Evolutionary conservation across 2,113 vertebrate species (phyloP).

Genomic region (Xiphophorus maculatus): DNA sequence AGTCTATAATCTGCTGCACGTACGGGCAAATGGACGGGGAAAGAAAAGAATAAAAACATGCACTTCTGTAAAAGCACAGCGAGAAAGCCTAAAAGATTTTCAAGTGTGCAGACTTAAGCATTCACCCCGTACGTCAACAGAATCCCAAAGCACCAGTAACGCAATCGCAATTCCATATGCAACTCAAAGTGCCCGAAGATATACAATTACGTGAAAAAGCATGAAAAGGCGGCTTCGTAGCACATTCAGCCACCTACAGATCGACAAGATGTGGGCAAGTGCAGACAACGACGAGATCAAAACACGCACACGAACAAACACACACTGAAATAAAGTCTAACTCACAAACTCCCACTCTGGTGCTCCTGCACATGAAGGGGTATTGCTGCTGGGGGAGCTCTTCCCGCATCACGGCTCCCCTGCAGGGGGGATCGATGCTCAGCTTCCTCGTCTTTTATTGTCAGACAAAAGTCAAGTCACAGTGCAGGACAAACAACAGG

Average conservation of each 20-base stretch:
- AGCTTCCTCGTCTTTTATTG: slow-evolving; percentile 25
- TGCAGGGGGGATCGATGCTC: slow-evolving; percentile 27
- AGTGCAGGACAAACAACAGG: slow-evolving; percentile 11
- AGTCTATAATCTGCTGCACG: slow-evolving; percentile 45
- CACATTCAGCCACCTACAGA: slow-evolving; percentile 1
- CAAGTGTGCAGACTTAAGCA: background rate
- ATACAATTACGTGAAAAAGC: background rate
- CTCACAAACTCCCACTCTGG: slow-evolving; percentile 1
- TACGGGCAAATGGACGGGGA: slow-evolving; percentile 6
- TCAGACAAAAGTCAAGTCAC: slow-evolving; percentile 13
- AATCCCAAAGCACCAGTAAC: background rate
- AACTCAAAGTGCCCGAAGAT: background rate
- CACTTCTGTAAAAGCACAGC: slow-evolving; percentile 2
- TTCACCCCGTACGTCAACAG: background rate
- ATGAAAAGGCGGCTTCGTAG: background rate
- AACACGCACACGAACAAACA: background rate
- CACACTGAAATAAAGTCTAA: background rate
- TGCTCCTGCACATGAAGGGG: slow-evolving; percentile 4
- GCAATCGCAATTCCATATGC: background rate
- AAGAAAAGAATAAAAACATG: background rate
- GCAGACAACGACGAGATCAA: background rate
- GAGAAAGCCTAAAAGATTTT: background rate
- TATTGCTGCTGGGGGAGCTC: background rate
- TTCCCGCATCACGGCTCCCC: background rate
- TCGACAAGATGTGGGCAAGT: background rate